Base-by-base conservation (phyloP, 2,888 invertebrate species). In the Lepidochitona cinerea region DNA sequence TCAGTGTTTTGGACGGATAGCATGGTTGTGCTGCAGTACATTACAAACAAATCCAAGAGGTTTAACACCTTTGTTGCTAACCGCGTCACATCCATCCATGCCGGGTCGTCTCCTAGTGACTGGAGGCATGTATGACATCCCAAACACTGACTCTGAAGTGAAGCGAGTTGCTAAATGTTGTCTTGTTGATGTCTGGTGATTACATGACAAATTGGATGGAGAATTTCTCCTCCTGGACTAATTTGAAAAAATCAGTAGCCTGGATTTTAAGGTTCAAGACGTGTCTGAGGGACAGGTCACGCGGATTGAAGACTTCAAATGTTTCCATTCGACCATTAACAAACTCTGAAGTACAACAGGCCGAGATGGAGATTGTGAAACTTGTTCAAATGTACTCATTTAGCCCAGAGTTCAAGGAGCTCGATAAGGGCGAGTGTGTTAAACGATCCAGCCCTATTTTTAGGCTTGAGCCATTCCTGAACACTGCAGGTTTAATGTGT, bases 1-100 rank as follows among this genome's bases (percentile, higher is more conserved):
- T 33, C 53, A n/a, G 33, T 73, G 23, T 73, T 70, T 35, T 73
- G 73, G 73, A 71, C 70, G 12, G 73, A 73, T 35, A 54, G 69
- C 33, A 52, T 32, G 32, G 23, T 70, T 2, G 70, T 70, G 5
- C 70, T 71, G 2, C 59, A 68, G 2, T 73, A 73, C 33, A 70
- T 73, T 9, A 33, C 18, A 18, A 71, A 54, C 71, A 49, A 70
- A 29, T 14, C 14, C n/a, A 70, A 36, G 37, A 35, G 73, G 33
- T 73, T 73, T 41, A 35, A 70, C 2, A 59, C 37, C n/a, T 73
- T 73, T 59, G 70, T 73, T 7, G 59, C 73, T 7, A 71, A 71
- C 52, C 72, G 73, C 37, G 36, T 73, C 6, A 32, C 37, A 41
- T 14, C 23, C 4, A 53, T 71, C 6, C 7, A 33, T 52, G 36